These are phyloP conservation scores for Cantharis lateralis DNA, from an alignment of 2,888 invertebrate species.

Conservation along the genomic window DNA sequence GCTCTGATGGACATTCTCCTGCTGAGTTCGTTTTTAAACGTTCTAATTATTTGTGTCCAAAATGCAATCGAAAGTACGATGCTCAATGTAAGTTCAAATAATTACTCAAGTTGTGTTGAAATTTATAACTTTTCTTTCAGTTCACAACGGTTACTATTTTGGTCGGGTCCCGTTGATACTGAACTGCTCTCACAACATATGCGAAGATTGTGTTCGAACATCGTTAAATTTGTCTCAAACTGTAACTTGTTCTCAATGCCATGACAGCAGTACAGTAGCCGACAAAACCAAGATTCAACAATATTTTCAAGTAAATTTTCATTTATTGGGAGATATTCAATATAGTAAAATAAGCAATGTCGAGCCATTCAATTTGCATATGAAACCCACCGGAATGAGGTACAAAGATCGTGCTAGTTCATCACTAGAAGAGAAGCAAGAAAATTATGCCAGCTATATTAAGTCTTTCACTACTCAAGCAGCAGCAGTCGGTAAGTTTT, in stretches of 20 bases:
- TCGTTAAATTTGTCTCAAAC: constrained; percentile 49
- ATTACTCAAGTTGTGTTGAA: neutral
- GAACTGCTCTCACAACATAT: constrained; percentile 70
- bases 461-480: neutral
- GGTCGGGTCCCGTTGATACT: constrained; percentile 63
- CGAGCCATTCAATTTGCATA: constrained; percentile 11
- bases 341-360: constrained; percentile 26
- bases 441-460: neutral
- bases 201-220: constrained; percentile 65
- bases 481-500: neutral
- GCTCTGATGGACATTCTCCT: neutral
- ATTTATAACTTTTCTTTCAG: constrained; percentile 26
- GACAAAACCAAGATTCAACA: constrained; percentile 38
- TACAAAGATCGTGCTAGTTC: neutral
- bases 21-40: neutral
- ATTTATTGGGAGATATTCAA: constrained; percentile 46
- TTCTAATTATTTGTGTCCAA: constrained; percentile 33
- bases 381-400: constrained; percentile 30
- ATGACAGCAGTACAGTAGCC: constrained; percentile 48
- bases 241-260: constrained; percentile 59
- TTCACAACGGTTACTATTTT: constrained; percentile 23
- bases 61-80: constrained; percentile 31
- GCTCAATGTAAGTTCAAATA: constrained; percentile 30
- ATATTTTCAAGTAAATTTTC: constrained; percentile 52
- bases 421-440: neutral